phyloP scores from a whole-genome alignment of 92 coral and sea anemone genomes.

The Zoanthus solanderi region DNA sequence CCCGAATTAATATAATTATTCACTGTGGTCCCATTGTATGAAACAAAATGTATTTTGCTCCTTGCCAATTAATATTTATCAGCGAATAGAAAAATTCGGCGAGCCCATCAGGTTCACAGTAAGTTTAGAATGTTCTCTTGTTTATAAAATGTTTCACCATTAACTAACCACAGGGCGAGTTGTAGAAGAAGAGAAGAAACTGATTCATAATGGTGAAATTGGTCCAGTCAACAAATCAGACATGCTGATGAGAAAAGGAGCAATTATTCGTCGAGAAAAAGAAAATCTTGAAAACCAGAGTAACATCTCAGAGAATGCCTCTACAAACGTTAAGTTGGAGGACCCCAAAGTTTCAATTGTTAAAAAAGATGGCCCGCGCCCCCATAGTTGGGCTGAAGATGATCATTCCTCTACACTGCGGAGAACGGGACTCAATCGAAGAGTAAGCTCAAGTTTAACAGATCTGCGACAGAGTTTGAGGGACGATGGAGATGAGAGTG shows the following conservation, averaged over 20 bases:
- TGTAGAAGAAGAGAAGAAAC: conserved; percentile 59
- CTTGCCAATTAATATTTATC: no score
- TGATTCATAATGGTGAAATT: conserved; percentile 49
- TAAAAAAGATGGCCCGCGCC: conserved; percentile 66
- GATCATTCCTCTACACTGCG: conserved; percentile 16
- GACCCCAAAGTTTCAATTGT: conserved; percentile 29
- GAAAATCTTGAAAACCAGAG: conserved; percentile 22
- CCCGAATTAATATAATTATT: no score
- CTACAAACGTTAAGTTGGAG: conserved; percentile 6
- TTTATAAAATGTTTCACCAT: neutral
- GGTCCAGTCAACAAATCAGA: conserved; percentile 41
- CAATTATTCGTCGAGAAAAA: conserved; percentile 10
- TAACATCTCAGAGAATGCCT: conserved; percentile 3
- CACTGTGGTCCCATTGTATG: no score
- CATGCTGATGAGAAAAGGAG: conserved; percentile 11
- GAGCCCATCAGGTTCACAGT: no score
- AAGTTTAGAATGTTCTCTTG: no score
- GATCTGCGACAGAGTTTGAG: conserved; percentile 59
- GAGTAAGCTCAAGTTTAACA: conserved; percentile 86
- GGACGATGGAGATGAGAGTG: conserved; percentile 43
- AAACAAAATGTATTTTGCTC: no score
- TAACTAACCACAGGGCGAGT: conserved; percentile 16
- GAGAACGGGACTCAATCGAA: conserved; percentile 59
- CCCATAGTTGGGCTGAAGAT: conserved; percentile 77
- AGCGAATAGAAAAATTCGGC: no score